Conservation (phyloP, 2,113 vertebrate genomes). For the Octodon degus region DNA sequence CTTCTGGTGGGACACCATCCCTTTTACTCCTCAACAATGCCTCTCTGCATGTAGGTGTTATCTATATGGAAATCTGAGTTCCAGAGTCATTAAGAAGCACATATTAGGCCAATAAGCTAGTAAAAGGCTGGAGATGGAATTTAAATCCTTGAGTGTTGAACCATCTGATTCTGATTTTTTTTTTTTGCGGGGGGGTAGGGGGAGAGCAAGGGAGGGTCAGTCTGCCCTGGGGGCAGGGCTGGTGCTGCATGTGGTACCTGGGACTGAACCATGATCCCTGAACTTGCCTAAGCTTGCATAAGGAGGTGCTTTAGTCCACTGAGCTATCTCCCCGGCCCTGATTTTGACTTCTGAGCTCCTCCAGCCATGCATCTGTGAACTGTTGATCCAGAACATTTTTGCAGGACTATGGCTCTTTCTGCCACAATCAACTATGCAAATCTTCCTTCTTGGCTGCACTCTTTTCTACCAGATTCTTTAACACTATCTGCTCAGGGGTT, state of each 20-base stretch:
- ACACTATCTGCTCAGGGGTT: background rate
- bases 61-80: background rate
- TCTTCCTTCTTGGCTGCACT: background rate
- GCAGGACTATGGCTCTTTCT: background rate
- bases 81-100: background rate
- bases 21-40: background rate
- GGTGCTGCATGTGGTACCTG: too few species aligned
- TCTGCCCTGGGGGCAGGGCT: too few species aligned
- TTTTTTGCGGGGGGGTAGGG: too few species aligned
- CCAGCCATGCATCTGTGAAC: background rate
- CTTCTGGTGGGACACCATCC: background rate
- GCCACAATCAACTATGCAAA: fast-evolving
- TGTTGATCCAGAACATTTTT: background rate
- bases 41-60: background rate
- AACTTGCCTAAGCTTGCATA: too few species aligned
- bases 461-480: background rate
- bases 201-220: too few species aligned
- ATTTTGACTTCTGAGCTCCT: background rate
- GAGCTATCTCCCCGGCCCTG: too few species aligned
- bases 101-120: background rate
- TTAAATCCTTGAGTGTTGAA: background rate
- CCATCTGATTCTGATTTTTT: background rate
- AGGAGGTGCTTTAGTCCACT: too few species aligned
- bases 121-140: background rate
- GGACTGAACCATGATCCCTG: too few species aligned